Conservation (phyloP, 2,113 vertebrate genomes). For the Dolichotis patagonum region DNA sequence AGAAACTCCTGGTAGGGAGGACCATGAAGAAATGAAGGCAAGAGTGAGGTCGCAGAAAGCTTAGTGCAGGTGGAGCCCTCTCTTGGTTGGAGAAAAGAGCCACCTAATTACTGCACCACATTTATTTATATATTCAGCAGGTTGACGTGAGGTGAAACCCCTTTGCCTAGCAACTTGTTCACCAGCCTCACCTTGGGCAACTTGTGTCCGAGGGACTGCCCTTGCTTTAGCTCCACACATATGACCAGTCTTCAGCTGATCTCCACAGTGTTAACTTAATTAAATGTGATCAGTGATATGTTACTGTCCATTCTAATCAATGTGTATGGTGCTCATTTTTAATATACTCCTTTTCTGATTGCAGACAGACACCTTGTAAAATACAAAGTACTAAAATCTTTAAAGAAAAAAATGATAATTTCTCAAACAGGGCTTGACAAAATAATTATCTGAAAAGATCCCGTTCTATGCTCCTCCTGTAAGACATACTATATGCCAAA, state of each 20-base stretch:
- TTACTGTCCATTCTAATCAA: background rate
- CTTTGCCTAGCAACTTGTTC: background rate
- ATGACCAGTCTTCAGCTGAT: background rate
- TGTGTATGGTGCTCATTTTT: background rate
- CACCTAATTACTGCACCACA: background rate
- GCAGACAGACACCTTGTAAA: background rate
- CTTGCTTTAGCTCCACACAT: accelerated
- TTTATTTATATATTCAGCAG: background rate
- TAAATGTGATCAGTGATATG: background rate
- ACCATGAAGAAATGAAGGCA: background rate
- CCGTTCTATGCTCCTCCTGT: background rate
- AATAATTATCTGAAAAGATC: background rate
- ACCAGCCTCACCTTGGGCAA: background rate
- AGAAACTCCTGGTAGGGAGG: background rate
- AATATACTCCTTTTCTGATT: background rate
- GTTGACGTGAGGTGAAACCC: background rate
- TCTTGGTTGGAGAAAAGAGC: background rate
- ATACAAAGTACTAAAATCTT: background rate
- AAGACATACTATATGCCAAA: background rate
- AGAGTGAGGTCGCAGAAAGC: background rate
- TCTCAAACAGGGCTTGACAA: background rate
- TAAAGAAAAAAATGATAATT: background rate
- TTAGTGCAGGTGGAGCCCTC: background rate
- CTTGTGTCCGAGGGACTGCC: background rate
- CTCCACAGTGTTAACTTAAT: background rate